Percentiles rank a stretch among this genome's conserved stretches.
Conservation (phyloP, 2,888 invertebrate species). For the Sycophila texana region DNA sequence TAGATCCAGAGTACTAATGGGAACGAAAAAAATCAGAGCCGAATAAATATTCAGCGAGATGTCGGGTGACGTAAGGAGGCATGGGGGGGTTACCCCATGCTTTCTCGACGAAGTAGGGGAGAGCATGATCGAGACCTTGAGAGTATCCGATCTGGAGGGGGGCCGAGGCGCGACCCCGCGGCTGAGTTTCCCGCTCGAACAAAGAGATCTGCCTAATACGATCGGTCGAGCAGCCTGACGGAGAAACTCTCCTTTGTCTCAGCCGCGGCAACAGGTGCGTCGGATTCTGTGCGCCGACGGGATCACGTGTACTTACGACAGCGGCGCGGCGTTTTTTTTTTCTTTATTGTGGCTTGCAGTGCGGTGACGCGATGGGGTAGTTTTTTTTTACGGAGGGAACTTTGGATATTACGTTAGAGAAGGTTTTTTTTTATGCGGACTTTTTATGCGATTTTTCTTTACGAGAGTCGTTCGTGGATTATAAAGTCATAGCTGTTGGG, state of each 20-base stretch:
- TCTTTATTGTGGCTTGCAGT: neutral
- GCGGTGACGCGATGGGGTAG: neutral
- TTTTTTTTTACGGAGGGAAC: neutral
- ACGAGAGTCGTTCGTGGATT: neutral
- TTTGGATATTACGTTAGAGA: slow-evolving; percentile 23
- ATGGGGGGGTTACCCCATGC: neutral
- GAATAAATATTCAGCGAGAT: too few species aligned
- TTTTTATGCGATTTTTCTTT: neutral
- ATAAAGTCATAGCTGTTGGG: slow-evolving; percentile 8
- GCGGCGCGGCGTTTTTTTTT: neutral
- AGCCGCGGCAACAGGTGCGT: slow-evolving; percentile 49
- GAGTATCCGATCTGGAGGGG: slow-evolving; percentile 6
- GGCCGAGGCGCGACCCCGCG: neutral
- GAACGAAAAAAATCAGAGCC: neutral
- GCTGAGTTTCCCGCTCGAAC: slow-evolving; percentile 50
- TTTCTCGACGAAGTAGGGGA: slow-evolving; percentile 4
- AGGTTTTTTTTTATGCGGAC: slow-evolving; percentile 10
- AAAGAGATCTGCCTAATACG: slow-evolving; percentile 65
- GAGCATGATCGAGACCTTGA: slow-evolving; percentile 31
- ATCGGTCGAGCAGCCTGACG: slow-evolving; percentile 57
- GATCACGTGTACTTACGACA: neutral
- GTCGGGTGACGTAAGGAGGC: neutral
- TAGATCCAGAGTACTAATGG: neutral
- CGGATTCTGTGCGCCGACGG: neutral
- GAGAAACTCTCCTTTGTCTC: slow-evolving; percentile 33